These are phyloP conservation scores for Proteles cristata DNA, from an alignment of 2,113 vertebrate genomes.

Conservation along the genomic window DNA sequence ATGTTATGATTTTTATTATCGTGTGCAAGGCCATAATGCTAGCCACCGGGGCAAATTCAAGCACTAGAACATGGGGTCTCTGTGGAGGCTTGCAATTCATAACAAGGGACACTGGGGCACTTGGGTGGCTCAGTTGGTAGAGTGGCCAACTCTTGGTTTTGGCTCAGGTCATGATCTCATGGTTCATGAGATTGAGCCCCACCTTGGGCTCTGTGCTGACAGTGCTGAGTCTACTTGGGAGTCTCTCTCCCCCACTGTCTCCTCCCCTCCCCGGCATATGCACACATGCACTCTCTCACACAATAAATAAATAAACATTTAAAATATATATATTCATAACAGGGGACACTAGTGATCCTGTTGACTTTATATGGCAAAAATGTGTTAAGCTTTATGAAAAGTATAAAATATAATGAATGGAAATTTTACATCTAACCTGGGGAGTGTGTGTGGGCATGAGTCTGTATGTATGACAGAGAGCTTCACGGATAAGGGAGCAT, in stretches of 20 bases:
- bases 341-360: background rate
- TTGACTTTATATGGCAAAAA: background rate
- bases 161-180: no score
- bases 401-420: background rate
- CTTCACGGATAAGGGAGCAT: background rate
- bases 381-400: background rate
- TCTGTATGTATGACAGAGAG: background rate
- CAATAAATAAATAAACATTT: no score
- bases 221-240: no score
- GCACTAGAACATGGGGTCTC: background rate
- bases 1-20: background rate
- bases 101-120: background rate
- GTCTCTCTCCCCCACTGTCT: no score
- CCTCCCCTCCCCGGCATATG: no score
- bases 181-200: no score
- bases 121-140: no score
- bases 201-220: no score
- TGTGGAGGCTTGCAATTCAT: background rate
- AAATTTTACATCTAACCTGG: background rate
- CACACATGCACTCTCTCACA: no score
- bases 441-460: background rate
- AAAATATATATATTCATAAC: background rate
- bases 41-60: background rate
- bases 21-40: background rate
- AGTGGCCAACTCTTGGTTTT: no score